Conservation (phyloP, 2,888 invertebrate genomes). For the Watsonalla binaria region DNA sequence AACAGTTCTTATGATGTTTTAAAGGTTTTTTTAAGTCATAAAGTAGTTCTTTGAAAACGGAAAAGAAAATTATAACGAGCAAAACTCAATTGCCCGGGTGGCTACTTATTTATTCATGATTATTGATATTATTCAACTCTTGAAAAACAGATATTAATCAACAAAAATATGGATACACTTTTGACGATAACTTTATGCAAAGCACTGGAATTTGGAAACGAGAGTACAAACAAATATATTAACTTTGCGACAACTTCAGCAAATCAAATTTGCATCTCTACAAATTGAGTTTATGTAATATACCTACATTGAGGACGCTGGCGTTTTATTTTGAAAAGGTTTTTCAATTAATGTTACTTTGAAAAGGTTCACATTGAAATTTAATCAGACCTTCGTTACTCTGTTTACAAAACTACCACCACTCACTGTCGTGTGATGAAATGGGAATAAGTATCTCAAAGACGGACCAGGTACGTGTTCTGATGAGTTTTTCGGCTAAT, state of each 20-base stretch:
- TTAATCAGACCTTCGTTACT: too few species aligned
- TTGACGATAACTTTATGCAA: background rate
- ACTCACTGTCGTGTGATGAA: too few species aligned
- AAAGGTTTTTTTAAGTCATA: background rate
- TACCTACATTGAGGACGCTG: background rate
- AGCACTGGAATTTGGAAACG: background rate
- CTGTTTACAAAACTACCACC: too few species aligned
- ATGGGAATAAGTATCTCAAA: too few species aligned
- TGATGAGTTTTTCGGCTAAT: too few species aligned
- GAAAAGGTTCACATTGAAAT: background rate
- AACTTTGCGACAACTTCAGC: background rate
- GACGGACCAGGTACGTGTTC: too few species aligned
- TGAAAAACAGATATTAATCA: too few species aligned
- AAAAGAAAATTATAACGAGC: background rate
- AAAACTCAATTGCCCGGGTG: background rate
- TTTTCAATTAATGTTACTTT: too few species aligned
- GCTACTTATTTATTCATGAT: background rate
- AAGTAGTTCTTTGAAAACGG: background rate
- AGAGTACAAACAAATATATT: background rate
- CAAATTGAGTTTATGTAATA: constrained; percentile 1
- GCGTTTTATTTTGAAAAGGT: too few species aligned
- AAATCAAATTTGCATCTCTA: constrained; percentile 1
- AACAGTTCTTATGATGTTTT: too few species aligned
- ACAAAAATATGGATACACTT: too few species aligned
- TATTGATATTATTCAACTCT: too few species aligned